Conservation (phyloP, 1,140 invertebrate genomes). For the Penaeus vannamei region DNA sequence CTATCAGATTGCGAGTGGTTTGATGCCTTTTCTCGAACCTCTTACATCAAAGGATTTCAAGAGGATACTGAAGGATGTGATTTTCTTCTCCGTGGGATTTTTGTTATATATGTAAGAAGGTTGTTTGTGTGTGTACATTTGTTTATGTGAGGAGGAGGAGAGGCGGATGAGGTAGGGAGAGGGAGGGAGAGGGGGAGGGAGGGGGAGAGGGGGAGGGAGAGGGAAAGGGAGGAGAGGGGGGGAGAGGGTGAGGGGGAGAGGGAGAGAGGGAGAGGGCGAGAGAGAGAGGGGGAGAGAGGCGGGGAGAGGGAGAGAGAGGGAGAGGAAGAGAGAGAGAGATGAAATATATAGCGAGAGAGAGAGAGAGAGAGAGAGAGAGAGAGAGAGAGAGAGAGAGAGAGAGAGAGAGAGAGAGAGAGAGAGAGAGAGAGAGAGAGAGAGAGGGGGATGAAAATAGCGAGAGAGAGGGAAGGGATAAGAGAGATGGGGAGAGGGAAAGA, state of each 20-base stretch:
- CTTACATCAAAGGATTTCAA: too few relatives aligned
- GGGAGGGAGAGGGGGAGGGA: background rate
- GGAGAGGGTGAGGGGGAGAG: background rate
- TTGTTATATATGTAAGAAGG: too few relatives aligned
- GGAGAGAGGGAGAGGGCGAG: background rate
- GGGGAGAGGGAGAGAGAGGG: background rate
- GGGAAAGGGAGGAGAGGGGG: background rate
- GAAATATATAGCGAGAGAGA: background rate
- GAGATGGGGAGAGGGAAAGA: background rate
- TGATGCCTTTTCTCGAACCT: too few relatives aligned
- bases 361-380: background rate
- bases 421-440: background rate
- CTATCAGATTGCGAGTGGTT: too few relatives aligned
- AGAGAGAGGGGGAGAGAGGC: background rate
- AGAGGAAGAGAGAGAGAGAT: background rate
- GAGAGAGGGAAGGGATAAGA: background rate
- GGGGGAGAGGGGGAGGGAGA: background rate
- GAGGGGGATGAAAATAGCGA: background rate
- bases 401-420: too few relatives aligned
- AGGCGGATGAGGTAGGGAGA: background rate
- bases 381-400: background rate
- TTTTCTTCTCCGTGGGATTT: too few relatives aligned
- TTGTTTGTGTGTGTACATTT: too few relatives aligned
- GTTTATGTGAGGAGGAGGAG: background rate
- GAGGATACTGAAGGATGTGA: too few relatives aligned